Base-by-base conservation (phyloP, 2,888 invertebrate species). In the Caenorhabditis wallacei region DNA sequence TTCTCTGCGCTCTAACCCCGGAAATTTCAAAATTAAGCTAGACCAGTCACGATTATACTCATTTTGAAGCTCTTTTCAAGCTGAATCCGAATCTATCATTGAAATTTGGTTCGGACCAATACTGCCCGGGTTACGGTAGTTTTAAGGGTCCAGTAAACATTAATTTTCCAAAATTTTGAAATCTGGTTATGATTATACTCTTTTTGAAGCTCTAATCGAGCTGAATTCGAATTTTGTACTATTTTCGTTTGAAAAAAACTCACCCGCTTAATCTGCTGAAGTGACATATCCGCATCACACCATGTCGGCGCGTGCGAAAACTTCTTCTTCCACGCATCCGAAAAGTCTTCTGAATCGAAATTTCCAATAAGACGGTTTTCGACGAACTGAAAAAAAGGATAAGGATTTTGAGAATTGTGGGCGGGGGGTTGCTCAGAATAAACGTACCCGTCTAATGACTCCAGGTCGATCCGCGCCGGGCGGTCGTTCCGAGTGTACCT, bases 221-320 rank as follows among this genome's bases (percentile, higher is more conserved):
- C 30, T 30, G 30, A 30, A 30, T 10, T 30, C 30, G 30, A 30
- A 30, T 30, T 30, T 8, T 8, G 8, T n/a, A n/a, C n/a, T n/a
- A n/a, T n/a, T n/a, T n/a, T 5, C 30, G 8, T 30, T 30, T 30
- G 4, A 30, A 30, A 30, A 30, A 5, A 54, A 71, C 87, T 43
- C 94, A 98, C 98, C 96, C 97, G 96, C 94, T 96, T 96, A 93
- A 98, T 95, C 94, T 97, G 97, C 93, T 95, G 95, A 93, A 97
- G 95, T 90, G 97, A 97, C 93, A 96, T 94, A 92, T 95, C 95
- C 88, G 98, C 98, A 94, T 98, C 97, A 92, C 96, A 96, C 97
- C 97, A 98, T 94, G 97, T 97, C 92, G 98, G 93, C 85, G 93
- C 92, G 64, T 93, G 93, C 63, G 91, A 85, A 79, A 93, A 92